A percentile compares a stretch with the other conserved stretches of the same genome.
Conservation (phyloP, 2,888 invertebrate species). For the Phyto melanocephala region DNA sequence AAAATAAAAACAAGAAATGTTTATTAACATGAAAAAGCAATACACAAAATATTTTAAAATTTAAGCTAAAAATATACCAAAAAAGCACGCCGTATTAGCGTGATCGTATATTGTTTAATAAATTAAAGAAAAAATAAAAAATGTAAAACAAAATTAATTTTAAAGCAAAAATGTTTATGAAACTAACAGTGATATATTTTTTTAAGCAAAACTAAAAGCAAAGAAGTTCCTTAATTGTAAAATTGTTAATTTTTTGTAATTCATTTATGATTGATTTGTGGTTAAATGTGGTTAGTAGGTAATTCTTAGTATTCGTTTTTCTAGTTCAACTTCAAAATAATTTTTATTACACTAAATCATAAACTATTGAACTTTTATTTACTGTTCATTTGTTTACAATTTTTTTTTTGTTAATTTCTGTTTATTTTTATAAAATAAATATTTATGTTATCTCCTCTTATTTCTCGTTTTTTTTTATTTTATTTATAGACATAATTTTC, state of each 20-base stretch:
- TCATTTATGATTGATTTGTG: not conserved
- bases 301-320: too few species aligned
- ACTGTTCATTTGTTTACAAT: conserved; percentile 13
- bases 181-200: conserved; percentile 38
- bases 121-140: not conserved
- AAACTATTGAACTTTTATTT: conserved; percentile 10
- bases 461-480: not conserved
- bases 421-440: not conserved
- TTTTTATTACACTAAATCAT: too few species aligned
- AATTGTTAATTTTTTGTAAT: not conserved
- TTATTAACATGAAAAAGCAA: not conserved
- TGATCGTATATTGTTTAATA: not conserved
- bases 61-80: conserved; percentile 4
- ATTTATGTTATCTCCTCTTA: not conserved
- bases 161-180: not conserved
- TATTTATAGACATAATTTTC: conserved; percentile 47
- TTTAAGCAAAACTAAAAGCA: conserved; percentile 3
- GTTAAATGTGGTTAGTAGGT: too few species aligned
- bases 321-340: too few species aligned
- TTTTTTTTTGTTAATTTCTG: not conserved
- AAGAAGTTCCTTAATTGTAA: conserved; percentile 33
- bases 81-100: conserved; percentile 21
- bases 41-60: not conserved
- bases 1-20: not conserved
- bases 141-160: not conserved